Evolutionary conservation across 2,888 invertebrate species (phyloP), one percentile per base, ranked within the genome.

Genomic region (Standfussiana lucernea): DNA sequence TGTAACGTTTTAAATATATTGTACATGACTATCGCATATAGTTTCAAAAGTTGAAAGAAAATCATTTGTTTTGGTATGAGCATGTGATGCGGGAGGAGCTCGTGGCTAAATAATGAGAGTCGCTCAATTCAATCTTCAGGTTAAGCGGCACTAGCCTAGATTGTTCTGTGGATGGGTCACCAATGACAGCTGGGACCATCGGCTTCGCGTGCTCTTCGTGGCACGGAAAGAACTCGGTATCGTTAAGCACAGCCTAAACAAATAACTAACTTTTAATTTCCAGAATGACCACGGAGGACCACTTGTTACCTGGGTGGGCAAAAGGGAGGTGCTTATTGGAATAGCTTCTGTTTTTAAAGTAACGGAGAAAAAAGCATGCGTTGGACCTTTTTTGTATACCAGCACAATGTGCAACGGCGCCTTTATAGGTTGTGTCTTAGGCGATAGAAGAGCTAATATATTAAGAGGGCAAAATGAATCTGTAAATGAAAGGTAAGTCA

Each of bases 261-360:
- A 47, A 24, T 24, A 8, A 47, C 15, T 42, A 28, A 28, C 1
- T 40, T 68, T 64, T 80, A 2, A 47, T 35, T 70, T 74, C 83
- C 53, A 94, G 94, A 94, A 94, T 61, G 95, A 95, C 79, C 95
- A 95, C 73, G 95, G 95, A 0, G 93, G 94, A 0, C 94, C 95
- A 0, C 85, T 94, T 0, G 88, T 94, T 2, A 90, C 92, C 0
- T 94, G 93, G 93, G 82, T 90, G 1, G 92, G 92, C 0, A 75
- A 82, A 0, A 81, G 75, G 0, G 92, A 93, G 75, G 82, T 90
- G 0, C 85, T 95, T 0, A 91, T 95, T 0, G 94, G 93, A 0
- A 89, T 95, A 0, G 94, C 94, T 0, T 93, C 94, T 0, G 91
- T 94, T 13, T 94, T 93, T 80, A 88, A 86, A 28, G 85, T 94